Evolutionary conservation across 2,113 vertebrate genomes (phyloP).

Genomic region (Caloenas nicobarica): DNA sequence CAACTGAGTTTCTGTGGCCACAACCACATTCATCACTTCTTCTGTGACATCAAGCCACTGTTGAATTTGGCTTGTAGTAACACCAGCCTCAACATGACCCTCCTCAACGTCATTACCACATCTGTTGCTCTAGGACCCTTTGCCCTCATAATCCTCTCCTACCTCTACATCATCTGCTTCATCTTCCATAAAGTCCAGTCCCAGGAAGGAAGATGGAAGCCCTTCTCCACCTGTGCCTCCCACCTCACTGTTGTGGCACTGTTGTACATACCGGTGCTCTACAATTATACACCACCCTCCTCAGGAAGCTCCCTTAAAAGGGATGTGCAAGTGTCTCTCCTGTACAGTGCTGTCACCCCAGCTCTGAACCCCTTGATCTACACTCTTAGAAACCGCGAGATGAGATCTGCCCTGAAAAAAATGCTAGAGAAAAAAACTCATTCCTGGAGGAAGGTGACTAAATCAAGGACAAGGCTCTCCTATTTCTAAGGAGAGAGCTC

Average conservation of each 20-base stretch:
- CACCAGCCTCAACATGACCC: background rate
- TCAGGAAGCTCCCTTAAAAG: background rate
- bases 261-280: background rate
- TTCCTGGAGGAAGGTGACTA: background rate
- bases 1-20: background rate
- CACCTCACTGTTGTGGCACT: background rate
- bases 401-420: constrained; percentile 37
- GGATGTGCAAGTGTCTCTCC: background rate
- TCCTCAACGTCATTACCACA: background rate
- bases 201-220: background rate
- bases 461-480: background rate
- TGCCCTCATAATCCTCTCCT: background rate
- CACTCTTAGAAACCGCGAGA: constrained; percentile 56
- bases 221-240: constrained; percentile 5
- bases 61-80: constrained; percentile 4
- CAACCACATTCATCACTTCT: background rate
- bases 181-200: background rate
- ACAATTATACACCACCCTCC: background rate
- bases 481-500: background rate
- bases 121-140: background rate
- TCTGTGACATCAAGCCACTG: constrained; percentile 47
- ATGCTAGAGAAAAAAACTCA: background rate
- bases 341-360: background rate
- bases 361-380: constrained; percentile 62
- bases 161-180: background rate